Conservation (phyloP, 1,140 invertebrate species). For the Drosophila grimshawi region DNA sequence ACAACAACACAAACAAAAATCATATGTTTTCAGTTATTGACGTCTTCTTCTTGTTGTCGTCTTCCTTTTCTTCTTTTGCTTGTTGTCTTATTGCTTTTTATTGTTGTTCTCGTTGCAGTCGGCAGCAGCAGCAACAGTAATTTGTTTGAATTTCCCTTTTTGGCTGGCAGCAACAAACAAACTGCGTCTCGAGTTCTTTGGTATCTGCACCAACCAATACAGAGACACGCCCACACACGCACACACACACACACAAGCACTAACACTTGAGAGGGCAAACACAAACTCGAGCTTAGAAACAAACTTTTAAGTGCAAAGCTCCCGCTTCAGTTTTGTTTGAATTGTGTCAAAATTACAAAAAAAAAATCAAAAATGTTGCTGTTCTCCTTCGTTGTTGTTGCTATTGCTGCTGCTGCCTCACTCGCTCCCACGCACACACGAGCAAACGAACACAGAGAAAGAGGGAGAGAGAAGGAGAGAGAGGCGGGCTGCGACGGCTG, state of each 20-base stretch:
- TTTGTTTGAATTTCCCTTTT: slow-evolving; percentile 49
- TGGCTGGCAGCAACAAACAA: slow-evolving; percentile 71
- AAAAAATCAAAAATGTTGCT: slow-evolving; percentile 25
- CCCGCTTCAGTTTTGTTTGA: slow-evolving; percentile 59
- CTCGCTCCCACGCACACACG: slow-evolving; percentile 53
- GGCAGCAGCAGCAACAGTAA: slow-evolving; percentile 59
- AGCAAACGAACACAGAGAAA: neutral
- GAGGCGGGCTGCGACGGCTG: slow-evolving; percentile 46
- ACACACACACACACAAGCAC: slow-evolving; percentile 15
- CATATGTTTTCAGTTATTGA: slow-evolving; percentile 80
- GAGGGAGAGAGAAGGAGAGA: slow-evolving; percentile 2
- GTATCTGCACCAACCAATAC: slow-evolving; percentile 14
- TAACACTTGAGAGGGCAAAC: slow-evolving; percentile 23
- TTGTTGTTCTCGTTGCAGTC: slow-evolving; percentile 50
- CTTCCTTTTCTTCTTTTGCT: slow-evolving; percentile 27
- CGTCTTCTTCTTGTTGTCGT: slow-evolving; percentile 27
- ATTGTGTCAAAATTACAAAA: slow-evolving; percentile 60
- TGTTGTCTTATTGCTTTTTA: slow-evolving; percentile 25
- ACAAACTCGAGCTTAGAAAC: slow-evolving; percentile 62
- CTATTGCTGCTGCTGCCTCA: slow-evolving; percentile 60
- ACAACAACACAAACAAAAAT: slow-evolving; percentile 82
- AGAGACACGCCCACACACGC: slow-evolving; percentile 52
- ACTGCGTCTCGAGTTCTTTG: slow-evolving; percentile 61
- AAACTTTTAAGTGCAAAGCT: slow-evolving; percentile 62
- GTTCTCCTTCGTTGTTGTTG: slow-evolving; percentile 52